phyloP scores from a whole-genome alignment of 2,113 vertebrate species.

The Nansenia antarctica region DNA sequence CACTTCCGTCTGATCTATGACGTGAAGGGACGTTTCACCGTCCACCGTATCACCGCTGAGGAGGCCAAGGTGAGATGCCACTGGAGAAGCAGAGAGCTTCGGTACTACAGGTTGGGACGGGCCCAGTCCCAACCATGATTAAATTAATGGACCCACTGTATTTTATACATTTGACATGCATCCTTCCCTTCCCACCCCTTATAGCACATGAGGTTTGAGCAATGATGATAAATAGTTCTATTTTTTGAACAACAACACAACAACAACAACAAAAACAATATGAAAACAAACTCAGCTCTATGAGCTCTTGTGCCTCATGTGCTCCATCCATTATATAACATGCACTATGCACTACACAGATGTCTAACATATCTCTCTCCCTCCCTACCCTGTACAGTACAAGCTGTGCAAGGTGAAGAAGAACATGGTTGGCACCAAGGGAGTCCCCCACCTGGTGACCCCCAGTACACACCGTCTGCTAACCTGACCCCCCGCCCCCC shows the following conservation, averaged over 20 bases:
- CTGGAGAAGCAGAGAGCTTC: neutral
- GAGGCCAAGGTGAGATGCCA: constrained; percentile 86
- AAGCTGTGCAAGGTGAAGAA: constrained; percentile 98
- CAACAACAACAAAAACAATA: too few relatives aligned
- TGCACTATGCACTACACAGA: too few relatives aligned
- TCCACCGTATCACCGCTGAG: constrained; percentile 94
- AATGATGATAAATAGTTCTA: neutral
- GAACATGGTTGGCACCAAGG: constrained; percentile 92
- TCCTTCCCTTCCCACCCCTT: too few relatives aligned
- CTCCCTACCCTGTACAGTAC: constrained; percentile 76
- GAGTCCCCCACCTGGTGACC: constrained; percentile 95
- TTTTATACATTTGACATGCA: too few relatives aligned
- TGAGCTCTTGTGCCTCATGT: too few relatives aligned
- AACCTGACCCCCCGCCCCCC: constrained; percentile 96
- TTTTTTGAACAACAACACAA: neutral
- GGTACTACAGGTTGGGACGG: too few relatives aligned
- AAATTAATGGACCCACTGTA: too few relatives aligned
- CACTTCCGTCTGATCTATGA: constrained; percentile 96
- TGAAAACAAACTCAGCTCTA: neutral
- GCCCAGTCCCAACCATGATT: too few relatives aligned
- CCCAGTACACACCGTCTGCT: constrained; percentile 97
- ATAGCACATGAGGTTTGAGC: too few relatives aligned
- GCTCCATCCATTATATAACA: too few relatives aligned
- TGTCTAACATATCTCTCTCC: neutral
- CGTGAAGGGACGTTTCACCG: constrained; percentile 95